Conservation (phyloP, 2,113 vertebrate genomes). For the Eonycteris spelaea region DNA sequence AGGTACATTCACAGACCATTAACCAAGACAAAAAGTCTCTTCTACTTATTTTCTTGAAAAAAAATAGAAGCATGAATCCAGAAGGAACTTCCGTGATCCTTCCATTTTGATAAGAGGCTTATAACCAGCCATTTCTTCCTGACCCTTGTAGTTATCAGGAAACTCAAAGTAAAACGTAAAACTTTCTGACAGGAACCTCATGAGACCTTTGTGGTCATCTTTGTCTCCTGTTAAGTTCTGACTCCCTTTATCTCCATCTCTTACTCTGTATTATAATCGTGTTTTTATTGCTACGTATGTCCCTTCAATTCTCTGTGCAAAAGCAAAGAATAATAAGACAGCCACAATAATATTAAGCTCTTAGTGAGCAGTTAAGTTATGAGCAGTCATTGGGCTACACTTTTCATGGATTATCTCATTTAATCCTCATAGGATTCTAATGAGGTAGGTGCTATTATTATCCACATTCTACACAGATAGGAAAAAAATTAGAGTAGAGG, state of each 20-base stretch:
- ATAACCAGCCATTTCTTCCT: not conserved
- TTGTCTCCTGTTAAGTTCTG: not conserved
- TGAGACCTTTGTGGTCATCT: not conserved
- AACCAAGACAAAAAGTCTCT: not conserved
- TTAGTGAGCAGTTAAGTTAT: not conserved
- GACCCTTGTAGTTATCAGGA: not conserved
- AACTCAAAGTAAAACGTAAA: not conserved
- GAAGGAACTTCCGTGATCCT: not conserved
- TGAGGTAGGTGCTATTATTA: not conserved
- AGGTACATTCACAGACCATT: not conserved
- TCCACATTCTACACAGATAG: not conserved
- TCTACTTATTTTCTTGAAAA: not conserved
- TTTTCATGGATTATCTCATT: conserved; percentile 10
- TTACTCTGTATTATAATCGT: not conserved
- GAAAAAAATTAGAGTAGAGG: not conserved
- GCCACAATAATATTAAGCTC: not conserved
- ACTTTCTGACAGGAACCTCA: not conserved
- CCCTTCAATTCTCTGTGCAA: not conserved
- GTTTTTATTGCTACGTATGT: not conserved
- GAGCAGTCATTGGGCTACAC: not conserved
- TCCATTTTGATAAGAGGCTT: not conserved
- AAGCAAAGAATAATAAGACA: not conserved
- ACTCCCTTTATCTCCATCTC: not conserved
- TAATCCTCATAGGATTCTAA: not conserved
- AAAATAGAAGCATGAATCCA: not conserved